A percentile compares a stretch with the other conserved stretches of the same genome.
phyloP scores from a whole-genome alignment of 2,113 vertebrate species.

The Microcebus ravelobensis region DNA sequence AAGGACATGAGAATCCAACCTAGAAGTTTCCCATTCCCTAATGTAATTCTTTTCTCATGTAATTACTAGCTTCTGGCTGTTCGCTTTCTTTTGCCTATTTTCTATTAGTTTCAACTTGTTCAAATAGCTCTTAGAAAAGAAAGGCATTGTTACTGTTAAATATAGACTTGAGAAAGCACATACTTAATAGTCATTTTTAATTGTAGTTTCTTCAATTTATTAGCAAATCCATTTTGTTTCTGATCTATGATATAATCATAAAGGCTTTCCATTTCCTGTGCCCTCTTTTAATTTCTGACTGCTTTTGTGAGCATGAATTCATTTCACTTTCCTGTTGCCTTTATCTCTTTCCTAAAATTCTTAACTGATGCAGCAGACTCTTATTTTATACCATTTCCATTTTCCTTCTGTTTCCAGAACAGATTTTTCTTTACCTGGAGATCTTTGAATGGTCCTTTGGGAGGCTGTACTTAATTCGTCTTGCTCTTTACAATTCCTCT shows the following conservation, averaged over 20 bases:
- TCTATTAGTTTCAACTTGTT: slow-evolving; percentile 52
- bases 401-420: slow-evolving; percentile 45
- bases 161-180: slow-evolving; percentile 53
- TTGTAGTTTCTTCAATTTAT: slow-evolving; percentile 56
- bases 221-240: slow-evolving; percentile 59
- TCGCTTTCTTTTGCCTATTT: slow-evolving; percentile 33
- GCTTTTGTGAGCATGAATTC: slow-evolving; percentile 52
- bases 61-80: slow-evolving; percentile 57
- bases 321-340: slow-evolving; percentile 59
- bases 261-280: slow-evolving; percentile 37
- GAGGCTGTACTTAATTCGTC: slow-evolving; percentile 59
- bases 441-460: slow-evolving; percentile 71
- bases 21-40: slow-evolving; percentile 26
- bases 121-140: slow-evolving; percentile 55
- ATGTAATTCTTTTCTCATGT: slow-evolving; percentile 61
- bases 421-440: slow-evolving; percentile 75
- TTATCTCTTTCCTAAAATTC: slow-evolving; percentile 67
- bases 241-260: slow-evolving; percentile 61
- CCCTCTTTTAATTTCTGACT: slow-evolving; percentile 59
- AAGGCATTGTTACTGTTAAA: slow-evolving; percentile 59
- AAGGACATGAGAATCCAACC: background rate
- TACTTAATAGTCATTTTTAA: slow-evolving; percentile 64
- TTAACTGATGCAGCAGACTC: slow-evolving; percentile 45
- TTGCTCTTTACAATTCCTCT: slow-evolving; percentile 73
- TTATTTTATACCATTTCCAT: slow-evolving; percentile 61